Evolutionary conservation across 2,888 invertebrate species (phyloP).

Genomic region (Adelphocoris suturalis): DNA sequence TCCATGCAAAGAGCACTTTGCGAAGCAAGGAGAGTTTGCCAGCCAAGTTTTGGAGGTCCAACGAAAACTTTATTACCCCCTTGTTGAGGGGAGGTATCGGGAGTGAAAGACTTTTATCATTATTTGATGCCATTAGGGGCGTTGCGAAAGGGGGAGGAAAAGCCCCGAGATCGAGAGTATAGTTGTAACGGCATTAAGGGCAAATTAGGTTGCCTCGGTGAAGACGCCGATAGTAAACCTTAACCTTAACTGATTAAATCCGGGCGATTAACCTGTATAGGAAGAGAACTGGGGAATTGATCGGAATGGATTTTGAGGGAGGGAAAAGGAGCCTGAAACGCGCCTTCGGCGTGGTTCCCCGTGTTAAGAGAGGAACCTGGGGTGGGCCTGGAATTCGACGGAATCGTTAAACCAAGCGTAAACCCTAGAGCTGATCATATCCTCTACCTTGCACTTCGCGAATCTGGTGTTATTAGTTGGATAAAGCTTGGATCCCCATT

Average conservation of each 20-base stretch:
- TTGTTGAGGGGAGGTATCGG: slow-evolving; percentile 40
- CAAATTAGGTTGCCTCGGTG: slow-evolving; percentile 46
- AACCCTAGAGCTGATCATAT: not conserved
- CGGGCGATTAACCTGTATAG: slow-evolving; percentile 23
- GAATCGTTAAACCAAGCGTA: not conserved
- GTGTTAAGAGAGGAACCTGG: not conserved
- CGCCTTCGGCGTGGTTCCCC: not conserved
- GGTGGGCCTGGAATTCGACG: not conserved
- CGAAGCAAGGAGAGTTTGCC: slow-evolving; percentile 42
- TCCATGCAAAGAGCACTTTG: slow-evolving; percentile 61
- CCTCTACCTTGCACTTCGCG: too few relatives aligned
- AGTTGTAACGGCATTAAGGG: slow-evolving; percentile 49
- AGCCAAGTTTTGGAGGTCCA: slow-evolving; percentile 49
- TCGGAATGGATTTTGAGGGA: slow-evolving; percentile 2
- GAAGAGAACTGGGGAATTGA: slow-evolving; percentile 1
- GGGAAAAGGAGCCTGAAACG: not conserved
- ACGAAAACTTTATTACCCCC: slow-evolving; percentile 48
- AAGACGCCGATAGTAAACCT: slow-evolving; percentile 34
- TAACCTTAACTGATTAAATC: slow-evolving; percentile 57
- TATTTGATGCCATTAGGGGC: slow-evolving; percentile 37
- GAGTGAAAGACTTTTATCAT: slow-evolving; percentile 61
- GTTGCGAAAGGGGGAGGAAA: slow-evolving; percentile 5
- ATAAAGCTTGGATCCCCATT: too few relatives aligned
- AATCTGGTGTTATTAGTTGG: too few relatives aligned
- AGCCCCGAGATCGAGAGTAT: not conserved